A percentile compares a stretch with the other conserved stretches of the same genome.
phyloP scores from a whole-genome alignment of 2,888 invertebrate species.

The Reticulitermes lucifugus region DNA sequence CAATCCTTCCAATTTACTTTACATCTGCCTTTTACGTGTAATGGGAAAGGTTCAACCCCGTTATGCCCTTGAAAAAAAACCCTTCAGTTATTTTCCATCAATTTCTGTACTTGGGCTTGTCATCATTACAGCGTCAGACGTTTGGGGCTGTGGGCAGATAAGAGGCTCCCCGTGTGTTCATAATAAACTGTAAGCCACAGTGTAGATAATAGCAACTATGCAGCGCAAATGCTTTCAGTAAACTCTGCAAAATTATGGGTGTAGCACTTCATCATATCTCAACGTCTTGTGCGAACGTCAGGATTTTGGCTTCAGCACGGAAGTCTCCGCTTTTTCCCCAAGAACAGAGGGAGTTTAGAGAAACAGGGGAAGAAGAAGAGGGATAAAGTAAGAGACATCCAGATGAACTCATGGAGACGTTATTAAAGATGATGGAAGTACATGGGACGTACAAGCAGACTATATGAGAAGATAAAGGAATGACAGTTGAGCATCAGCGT shows the following conservation, averaged over 20 bases:
- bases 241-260: slow-evolving; percentile 33
- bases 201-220: slow-evolving; percentile 21
- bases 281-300: slow-evolving; percentile 31
- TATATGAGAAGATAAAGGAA: background rate
- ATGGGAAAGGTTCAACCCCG: too few relatives aligned
- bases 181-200: slow-evolving; percentile 1
- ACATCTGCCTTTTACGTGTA: too few relatives aligned
- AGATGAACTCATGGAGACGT: slow-evolving; percentile 28
- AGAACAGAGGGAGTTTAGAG: slow-evolving; percentile 1
- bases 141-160: background rate
- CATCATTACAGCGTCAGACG: background rate
- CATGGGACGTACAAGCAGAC: background rate
- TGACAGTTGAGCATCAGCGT: too few relatives aligned
- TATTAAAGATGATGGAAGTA: slow-evolving; percentile 26
- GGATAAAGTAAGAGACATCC: background rate
- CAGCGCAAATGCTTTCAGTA: slow-evolving; percentile 9
- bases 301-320: slow-evolving; percentile 31
- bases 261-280: slow-evolving; percentile 26
- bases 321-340: background rate
- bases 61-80: too few relatives aligned
- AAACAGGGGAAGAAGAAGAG: background rate
- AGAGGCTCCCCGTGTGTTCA: slow-evolving; percentile 1
- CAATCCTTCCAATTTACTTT: too few relatives aligned
- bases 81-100: background rate
- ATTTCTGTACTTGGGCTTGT: background rate